These are phyloP conservation scores for Baccha elongata DNA, from an alignment of 2,888 invertebrate genomes.

Conservation along the genomic window DNA sequence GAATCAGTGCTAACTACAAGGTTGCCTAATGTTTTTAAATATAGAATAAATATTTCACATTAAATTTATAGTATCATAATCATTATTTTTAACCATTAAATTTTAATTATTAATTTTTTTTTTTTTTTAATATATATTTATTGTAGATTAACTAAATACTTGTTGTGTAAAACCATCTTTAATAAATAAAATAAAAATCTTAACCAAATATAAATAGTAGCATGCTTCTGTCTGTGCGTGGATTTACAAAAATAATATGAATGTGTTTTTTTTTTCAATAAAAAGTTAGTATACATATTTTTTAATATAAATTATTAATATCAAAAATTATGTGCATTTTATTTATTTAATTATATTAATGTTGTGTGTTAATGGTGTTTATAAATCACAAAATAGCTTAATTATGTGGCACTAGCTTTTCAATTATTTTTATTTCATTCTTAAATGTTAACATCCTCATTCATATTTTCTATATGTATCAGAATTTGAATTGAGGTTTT, in stretches of 20 bases:
- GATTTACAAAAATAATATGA: conserved; percentile 10
- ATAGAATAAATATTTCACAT: conserved; percentile 5
- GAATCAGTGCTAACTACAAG: conserved; percentile 82
- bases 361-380: too few species aligned
- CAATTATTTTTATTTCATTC: too few species aligned
- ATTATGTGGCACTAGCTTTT: conserved; percentile 9
- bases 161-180: conserved; percentile 35
- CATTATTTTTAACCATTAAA: conserved; percentile 37
- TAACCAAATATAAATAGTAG: conserved; percentile 21
- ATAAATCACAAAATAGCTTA: conserved; percentile 18
- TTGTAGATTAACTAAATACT: conserved; percentile 46
- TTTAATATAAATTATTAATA: background rate
- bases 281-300: conserved; percentile 17
- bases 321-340: too few species aligned
- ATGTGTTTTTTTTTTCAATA: conserved; percentile 4
- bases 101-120: conserved; percentile 13
- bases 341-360: background rate
- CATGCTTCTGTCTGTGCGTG: conserved; percentile 63
- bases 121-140: conserved; percentile 46
- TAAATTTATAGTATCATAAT: conserved; percentile 18
- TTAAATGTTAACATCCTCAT: too few species aligned
- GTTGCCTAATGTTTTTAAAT: conserved; percentile 76
- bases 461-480: too few species aligned
- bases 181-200: conserved; percentile 5
- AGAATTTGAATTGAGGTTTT: too few species aligned